These are phyloP conservation scores for Noctua comes DNA, from an alignment of 2,888 invertebrate genomes.

Conservation along the genomic window DNA sequence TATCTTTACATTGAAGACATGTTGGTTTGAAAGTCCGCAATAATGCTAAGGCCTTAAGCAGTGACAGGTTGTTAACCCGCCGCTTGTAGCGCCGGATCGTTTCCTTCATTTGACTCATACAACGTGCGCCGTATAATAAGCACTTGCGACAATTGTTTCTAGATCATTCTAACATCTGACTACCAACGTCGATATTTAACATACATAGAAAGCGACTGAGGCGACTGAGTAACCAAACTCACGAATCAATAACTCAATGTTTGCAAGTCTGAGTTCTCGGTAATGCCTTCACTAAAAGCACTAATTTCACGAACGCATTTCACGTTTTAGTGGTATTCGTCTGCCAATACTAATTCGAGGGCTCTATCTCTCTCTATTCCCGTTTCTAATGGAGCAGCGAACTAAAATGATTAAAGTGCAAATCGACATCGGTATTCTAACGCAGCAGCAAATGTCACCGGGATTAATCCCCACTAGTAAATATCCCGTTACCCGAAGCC, in stretches of 20 bases:
- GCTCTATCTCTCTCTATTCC: background rate
- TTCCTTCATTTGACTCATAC: slow-evolving; percentile 62
- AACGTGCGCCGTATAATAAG: slow-evolving; percentile 63
- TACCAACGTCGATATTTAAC: slow-evolving; percentile 1
- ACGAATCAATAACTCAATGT: slow-evolving; percentile 1
- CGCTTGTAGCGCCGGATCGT: slow-evolving; percentile 57
- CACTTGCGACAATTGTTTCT: slow-evolving; percentile 59
- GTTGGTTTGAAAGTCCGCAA: slow-evolving; percentile 45
- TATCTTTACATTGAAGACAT: slow-evolving; percentile 4
- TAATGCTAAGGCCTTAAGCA: slow-evolving; percentile 45
- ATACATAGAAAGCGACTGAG: background rate
- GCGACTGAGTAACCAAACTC: background rate
- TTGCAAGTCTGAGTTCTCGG: background rate
- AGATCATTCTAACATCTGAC: slow-evolving; percentile 55
- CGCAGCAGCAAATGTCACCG: slow-evolving; percentile 14
- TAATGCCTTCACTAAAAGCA: slow-evolving; percentile 6
- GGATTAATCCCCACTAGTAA: slow-evolving; percentile 25
- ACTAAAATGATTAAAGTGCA: slow-evolving; percentile 21
- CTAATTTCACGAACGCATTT: slow-evolving; percentile 4
- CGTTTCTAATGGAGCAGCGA: slow-evolving; percentile 2
- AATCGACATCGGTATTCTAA: background rate
- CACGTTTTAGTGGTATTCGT: slow-evolving; percentile 4
- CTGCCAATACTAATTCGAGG: background rate
- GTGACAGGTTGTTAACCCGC: slow-evolving; percentile 55
- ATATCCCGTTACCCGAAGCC: slow-evolving; percentile 6